These are phyloP conservation scores for Andrena bucephala DNA, from an alignment of 2,888 invertebrate species.

Conservation along the genomic window DNA sequence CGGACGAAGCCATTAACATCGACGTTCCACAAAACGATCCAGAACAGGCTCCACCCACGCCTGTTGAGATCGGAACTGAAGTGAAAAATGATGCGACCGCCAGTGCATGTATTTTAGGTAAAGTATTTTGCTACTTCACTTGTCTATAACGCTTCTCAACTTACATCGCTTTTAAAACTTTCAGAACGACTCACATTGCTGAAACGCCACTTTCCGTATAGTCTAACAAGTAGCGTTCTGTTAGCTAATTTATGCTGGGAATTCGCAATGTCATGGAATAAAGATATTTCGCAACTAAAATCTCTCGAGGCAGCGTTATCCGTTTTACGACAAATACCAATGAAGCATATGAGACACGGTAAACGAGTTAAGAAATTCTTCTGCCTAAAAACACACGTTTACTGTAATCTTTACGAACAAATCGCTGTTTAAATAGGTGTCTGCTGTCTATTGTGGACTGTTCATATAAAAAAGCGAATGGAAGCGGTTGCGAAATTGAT, in stretches of 20 bases:
- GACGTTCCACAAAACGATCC: constrained; percentile 70
- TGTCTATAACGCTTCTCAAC: neutral
- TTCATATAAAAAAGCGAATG: constrained; percentile 93
- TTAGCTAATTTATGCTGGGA: constrained; percentile 97
- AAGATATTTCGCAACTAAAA: constrained; percentile 88
- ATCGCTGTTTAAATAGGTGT: constrained; percentile 86
- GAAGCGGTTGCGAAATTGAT: constrained; percentile 91
- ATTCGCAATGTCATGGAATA: constrained; percentile 94
- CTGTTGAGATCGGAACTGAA: constrained; percentile 77
- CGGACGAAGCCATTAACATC: constrained; percentile 73
- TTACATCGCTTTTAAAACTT: constrained; percentile 46
- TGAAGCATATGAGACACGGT: constrained; percentile 89
- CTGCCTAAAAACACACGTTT: neutral
- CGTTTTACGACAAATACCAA: constrained; percentile 89
- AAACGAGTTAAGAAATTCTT: constrained; percentile 6
- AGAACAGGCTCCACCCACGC: constrained; percentile 63
- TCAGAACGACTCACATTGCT: constrained; percentile 85
- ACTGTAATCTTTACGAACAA: neutral
- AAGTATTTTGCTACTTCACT: neutral
- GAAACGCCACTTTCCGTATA: constrained; percentile 93
- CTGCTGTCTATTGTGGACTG: constrained; percentile 94
- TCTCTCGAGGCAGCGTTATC: constrained; percentile 90
- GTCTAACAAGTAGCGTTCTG: constrained; percentile 91
- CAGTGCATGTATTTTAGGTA: constrained; percentile 76
- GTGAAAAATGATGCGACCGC: constrained; percentile 73